Evolutionary conservation across 2,797 vertebrate genomes (phyloP).

Genomic region (Crypturellus tataupa): DNA sequence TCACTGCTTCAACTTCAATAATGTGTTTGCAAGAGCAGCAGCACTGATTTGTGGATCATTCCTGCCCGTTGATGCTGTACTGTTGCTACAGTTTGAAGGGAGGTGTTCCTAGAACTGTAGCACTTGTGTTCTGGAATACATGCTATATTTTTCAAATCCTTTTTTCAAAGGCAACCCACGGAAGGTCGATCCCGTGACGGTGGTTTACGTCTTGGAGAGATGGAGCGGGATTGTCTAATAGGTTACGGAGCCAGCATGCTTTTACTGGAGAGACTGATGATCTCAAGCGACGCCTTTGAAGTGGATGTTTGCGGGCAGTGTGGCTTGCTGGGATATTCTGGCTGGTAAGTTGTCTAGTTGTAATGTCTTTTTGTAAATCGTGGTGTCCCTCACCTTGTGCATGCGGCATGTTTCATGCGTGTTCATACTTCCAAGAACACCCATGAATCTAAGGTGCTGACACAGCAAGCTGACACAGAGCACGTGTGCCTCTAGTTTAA

Average conservation of each 20-base stretch:
- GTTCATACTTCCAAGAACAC: not conserved
- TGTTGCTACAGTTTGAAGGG: not conserved
- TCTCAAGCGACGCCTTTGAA: conserved; percentile 98
- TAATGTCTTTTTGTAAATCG: not conserved
- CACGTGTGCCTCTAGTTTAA: not conserved
- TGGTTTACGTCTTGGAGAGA: conserved; percentile 96
- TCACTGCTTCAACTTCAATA: not conserved
- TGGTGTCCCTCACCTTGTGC: not conserved
- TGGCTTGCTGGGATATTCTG: conserved; percentile 95
- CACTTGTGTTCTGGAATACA: not conserved
- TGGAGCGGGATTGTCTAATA: conserved; percentile 98
- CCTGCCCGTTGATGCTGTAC: not conserved
- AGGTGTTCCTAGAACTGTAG: not conserved
- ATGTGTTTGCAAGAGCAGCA: not conserved
- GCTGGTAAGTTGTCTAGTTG: conserved; percentile 87
- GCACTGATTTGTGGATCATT: not conserved
- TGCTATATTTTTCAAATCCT: not conserved
- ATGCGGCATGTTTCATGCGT: not conserved
- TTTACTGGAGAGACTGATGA: conserved; percentile 96
- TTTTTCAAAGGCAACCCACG: conserved; percentile 91
- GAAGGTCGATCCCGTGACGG: conserved; percentile 98
- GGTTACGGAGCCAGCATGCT: conserved; percentile 99
- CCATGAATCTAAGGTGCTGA: not conserved
- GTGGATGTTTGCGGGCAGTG: conserved; percentile 98
- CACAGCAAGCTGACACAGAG: not conserved